phyloP scores from a whole-genome alignment of 2,113 vertebrate genomes.

The Sylvia atricapilla region DNA sequence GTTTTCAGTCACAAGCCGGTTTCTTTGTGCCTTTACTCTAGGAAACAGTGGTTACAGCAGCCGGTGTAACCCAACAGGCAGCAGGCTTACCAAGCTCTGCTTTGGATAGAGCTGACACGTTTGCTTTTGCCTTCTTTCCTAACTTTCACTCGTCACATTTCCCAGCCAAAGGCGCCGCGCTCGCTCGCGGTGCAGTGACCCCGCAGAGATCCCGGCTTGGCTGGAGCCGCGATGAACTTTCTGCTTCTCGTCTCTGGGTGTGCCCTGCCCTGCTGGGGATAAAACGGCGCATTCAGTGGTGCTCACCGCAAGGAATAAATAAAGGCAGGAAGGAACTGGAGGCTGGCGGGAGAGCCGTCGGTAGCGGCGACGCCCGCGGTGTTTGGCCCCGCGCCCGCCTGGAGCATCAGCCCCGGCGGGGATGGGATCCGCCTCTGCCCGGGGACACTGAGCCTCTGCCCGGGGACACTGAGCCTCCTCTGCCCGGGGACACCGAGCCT shows the following conservation, averaged over 20 bases:
- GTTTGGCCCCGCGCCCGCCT: not conserved
- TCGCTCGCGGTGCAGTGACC: not conserved
- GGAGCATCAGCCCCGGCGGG: not conserved
- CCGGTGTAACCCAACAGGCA: not conserved
- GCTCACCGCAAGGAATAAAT: constrained; percentile 31
- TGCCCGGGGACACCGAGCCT: too few species aligned
- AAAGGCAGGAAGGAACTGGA: constrained; percentile 35
- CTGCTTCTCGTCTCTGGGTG: not conserved
- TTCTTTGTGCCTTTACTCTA: not conserved
- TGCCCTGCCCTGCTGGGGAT: constrained; percentile 35
- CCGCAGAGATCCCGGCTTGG: not conserved
- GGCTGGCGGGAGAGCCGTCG: not conserved
- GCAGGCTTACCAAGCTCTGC: not conserved
- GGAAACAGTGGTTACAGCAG: not conserved
- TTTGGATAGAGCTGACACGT: not conserved
- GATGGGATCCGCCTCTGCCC: not conserved
- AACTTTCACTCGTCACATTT: not conserved
- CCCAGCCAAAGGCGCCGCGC: not conserved
- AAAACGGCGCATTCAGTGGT: constrained; percentile 2
- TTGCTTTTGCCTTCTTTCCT: not conserved
- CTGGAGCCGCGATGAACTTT: constrained; percentile 31
- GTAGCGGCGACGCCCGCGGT: not conserved
- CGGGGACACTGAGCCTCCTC: too few species aligned
- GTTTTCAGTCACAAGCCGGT: not conserved
- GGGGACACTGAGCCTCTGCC: not conserved